Evolutionary conservation across 2,797 vertebrate species (phyloP).

Genomic region (Spinus olivaceus): DNA sequence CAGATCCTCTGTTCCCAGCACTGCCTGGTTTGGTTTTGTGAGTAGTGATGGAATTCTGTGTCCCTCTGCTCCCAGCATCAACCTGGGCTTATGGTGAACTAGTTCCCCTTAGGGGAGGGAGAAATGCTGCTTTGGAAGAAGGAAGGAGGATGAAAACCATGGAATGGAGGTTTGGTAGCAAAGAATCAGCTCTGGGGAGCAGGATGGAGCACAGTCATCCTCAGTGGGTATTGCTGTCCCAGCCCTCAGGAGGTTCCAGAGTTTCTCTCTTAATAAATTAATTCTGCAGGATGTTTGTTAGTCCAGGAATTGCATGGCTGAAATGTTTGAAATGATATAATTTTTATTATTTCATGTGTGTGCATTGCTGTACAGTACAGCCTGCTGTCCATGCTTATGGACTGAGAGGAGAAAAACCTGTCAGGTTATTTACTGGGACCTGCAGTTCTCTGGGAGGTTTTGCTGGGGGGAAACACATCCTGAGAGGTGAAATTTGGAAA

Average conservation of each 20-base stretch:
- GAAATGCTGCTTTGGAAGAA: neutral
- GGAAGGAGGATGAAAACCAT: neutral
- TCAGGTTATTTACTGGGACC: neutral
- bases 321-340: neutral
- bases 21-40: neutral
- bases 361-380: neutral
- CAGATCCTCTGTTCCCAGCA: neutral
- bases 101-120: neutral
- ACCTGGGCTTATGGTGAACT: fast-evolving
- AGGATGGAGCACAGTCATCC: neutral
- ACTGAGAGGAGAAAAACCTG: neutral
- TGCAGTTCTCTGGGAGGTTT: neutral
- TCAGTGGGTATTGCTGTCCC: neutral
- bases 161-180: neutral
- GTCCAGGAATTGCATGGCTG: neutral
- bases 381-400: neutral
- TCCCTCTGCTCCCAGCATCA: neutral
- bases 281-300: neutral
- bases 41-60: neutral
- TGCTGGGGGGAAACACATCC: neutral
- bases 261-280: neutral
- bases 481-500: neutral
- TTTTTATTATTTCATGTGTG: neutral
- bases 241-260: neutral
- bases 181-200: neutral